A percentile compares a stretch with the other conserved stretches of the same genome.
phyloP scores from a whole-genome alignment of 2,113 vertebrate species.

The Hypomesus transpacificus region DNA sequence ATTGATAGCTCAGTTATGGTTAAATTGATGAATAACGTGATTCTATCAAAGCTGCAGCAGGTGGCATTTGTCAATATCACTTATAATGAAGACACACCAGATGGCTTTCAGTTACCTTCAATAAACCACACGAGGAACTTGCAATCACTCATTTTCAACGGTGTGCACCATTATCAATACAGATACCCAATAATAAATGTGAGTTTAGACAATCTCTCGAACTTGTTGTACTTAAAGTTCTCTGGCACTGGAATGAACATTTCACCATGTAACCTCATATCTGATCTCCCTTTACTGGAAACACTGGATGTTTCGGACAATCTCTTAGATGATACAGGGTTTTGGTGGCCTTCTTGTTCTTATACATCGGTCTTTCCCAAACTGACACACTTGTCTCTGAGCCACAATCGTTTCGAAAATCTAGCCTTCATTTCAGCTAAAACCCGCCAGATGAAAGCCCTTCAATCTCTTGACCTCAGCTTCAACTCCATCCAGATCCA shows the following conservation, averaged over 20 bases:
- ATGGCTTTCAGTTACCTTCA: slow-evolving; percentile 48
- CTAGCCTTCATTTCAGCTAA: slow-evolving; percentile 51
- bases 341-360: slow-evolving; percentile 59
- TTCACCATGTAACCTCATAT: slow-evolving; percentile 57
- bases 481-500: slow-evolving; percentile 54
- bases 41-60: slow-evolving; percentile 43
- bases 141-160: slow-evolving; percentile 44
- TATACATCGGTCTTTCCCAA: slow-evolving; percentile 51
- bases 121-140: slow-evolving; percentile 41
- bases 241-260: slow-evolving; percentile 66
- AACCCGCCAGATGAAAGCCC: slow-evolving; percentile 46
- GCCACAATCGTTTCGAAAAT: slow-evolving; percentile 55
- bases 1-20: slow-evolving; percentile 57
- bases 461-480: slow-evolving; percentile 60
- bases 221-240: slow-evolving; percentile 57
- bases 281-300: slow-evolving; percentile 53
- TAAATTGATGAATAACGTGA: slow-evolving; percentile 42
- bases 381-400: slow-evolving; percentile 52
- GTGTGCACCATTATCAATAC: slow-evolving; percentile 57
- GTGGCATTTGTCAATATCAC: slow-evolving; percentile 58
- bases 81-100: slow-evolving; percentile 59
- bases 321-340: slow-evolving; percentile 53
- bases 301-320: slow-evolving; percentile 62
- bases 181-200: slow-evolving; percentile 55
- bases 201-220: slow-evolving; percentile 31